Percentiles rank a stretch among this genome's conserved stretches.
Conservation (phyloP, 2,113 vertebrate genomes). For the Casuarius casuarius region DNA sequence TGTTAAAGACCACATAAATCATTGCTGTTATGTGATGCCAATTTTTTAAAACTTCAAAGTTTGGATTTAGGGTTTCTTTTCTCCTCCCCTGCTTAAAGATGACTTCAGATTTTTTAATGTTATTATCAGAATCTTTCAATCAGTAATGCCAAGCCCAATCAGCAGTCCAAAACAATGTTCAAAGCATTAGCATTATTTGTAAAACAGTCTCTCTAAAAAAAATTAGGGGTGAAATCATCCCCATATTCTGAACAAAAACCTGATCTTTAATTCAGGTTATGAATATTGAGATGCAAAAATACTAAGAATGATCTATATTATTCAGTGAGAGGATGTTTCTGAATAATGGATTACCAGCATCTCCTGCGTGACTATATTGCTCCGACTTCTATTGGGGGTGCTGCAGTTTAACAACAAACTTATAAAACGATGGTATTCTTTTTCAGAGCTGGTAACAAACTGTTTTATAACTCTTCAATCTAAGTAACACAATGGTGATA, state of each 20-base stretch:
- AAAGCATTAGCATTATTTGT: neutral
- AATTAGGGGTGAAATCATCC: neutral
- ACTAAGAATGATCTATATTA: neutral
- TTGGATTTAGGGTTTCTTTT: neutral
- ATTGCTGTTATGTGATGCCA: neutral
- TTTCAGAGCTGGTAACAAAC: neutral
- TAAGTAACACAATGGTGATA: neutral
- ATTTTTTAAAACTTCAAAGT: neutral
- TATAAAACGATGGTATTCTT: neutral
- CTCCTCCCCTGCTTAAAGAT: neutral
- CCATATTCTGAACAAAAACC: neutral
- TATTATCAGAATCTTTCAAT: neutral
- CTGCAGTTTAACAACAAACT: neutral
- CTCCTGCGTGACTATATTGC: neutral
- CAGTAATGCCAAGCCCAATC: neutral
- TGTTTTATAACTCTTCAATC: too few species aligned
- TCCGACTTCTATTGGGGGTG: neutral
- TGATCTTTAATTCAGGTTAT: neutral
- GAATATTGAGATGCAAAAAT: neutral
- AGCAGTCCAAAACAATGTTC: neutral
- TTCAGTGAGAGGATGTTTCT: neutral
- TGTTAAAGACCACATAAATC: neutral
- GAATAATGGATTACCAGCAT: neutral
- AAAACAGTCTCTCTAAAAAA: neutral
- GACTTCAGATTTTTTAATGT: neutral